Evolutionary conservation across 2,113 vertebrate species (phyloP).

Genomic region (Conger conger): DNA sequence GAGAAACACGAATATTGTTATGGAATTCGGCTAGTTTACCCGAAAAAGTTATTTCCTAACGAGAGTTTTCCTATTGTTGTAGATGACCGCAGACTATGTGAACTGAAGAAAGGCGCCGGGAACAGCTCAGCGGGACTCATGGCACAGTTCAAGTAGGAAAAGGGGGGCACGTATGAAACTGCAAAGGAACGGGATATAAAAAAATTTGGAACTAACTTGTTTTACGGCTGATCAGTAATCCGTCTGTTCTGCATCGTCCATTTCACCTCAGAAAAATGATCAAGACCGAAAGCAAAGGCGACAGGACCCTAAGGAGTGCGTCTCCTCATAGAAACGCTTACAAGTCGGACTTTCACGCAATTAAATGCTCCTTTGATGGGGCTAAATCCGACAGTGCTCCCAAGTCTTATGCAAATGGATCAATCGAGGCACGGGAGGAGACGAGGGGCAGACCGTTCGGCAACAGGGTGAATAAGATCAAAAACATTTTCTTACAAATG

Average conservation of each 20-base stretch:
- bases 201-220: neutral
- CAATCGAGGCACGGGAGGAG: conserved; percentile 72
- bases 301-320: conserved; percentile 84
- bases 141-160: conserved; percentile 47
- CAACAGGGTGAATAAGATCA: conserved; percentile 88
- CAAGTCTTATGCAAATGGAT: conserved; percentile 74
- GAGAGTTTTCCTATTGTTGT: conserved; percentile 27
- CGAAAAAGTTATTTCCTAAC: neutral
- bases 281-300: conserved; percentile 84
- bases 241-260: conserved; percentile 8
- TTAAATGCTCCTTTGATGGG: conserved; percentile 89
- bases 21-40: neutral
- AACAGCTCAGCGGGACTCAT: conserved; percentile 50
- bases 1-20: neutral
- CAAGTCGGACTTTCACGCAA: conserved; percentile 89
- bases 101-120: conserved; percentile 49
- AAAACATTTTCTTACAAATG: conserved; percentile 91
- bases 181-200: conserved; percentile 17
- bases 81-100: conserved; percentile 53
- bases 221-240: neutral
- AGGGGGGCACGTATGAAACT: conserved; percentile 31
- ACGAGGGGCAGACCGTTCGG: conserved; percentile 83
- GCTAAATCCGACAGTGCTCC: conserved; percentile 67
- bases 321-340: conserved; percentile 90
- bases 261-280: conserved; percentile 73